Evolutionary conservation across 2,888 invertebrate species (phyloP).

Genomic region (Oeneis ivallda): DNA sequence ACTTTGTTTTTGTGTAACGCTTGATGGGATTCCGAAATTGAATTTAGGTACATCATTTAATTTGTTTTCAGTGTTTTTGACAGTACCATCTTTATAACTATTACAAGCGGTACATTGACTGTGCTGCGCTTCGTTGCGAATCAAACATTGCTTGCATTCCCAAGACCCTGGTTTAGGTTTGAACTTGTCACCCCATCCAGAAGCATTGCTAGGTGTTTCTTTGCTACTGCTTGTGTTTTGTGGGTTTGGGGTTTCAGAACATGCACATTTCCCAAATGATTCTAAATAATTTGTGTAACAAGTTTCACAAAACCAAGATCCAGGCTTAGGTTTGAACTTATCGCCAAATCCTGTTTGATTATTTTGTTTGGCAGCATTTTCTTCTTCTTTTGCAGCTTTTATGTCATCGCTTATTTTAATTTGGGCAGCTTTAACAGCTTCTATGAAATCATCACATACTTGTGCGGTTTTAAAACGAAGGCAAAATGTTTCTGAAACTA

Average conservation of each 20-base stretch:
- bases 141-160: constrained; percentile 86
- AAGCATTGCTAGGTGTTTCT: constrained; percentile 30
- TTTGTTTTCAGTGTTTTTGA: constrained; percentile 55
- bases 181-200: constrained; percentile 74
- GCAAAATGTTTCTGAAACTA: constrained; percentile 87
- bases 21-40: constrained; percentile 61
- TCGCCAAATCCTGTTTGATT: constrained; percentile 72
- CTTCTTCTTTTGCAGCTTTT: constrained; percentile 68
- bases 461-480: constrained; percentile 89
- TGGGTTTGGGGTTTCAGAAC: constrained; percentile 75
- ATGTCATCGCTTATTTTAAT: constrained; percentile 69
- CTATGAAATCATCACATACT: constrained; percentile 80
- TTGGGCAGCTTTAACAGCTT: constrained; percentile 79
- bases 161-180: constrained; percentile 86
- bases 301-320: constrained; percentile 85
- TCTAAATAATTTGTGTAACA: constrained; percentile 85
- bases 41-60: constrained; percentile 56
- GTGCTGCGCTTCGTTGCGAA: constrained; percentile 80
- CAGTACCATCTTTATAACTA: constrained; percentile 76
- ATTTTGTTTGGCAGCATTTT: constrained; percentile 65
- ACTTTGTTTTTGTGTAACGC: constrained; percentile 32
- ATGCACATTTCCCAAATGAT: constrained; percentile 81
- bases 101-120: constrained; percentile 83
- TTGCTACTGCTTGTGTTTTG: constrained; percentile 29
- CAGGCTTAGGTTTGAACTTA: constrained; percentile 84